These are phyloP conservation scores for Agrotis ipsilon DNA, from an alignment of 2,888 invertebrate genomes.

Conservation along the genomic window DNA sequence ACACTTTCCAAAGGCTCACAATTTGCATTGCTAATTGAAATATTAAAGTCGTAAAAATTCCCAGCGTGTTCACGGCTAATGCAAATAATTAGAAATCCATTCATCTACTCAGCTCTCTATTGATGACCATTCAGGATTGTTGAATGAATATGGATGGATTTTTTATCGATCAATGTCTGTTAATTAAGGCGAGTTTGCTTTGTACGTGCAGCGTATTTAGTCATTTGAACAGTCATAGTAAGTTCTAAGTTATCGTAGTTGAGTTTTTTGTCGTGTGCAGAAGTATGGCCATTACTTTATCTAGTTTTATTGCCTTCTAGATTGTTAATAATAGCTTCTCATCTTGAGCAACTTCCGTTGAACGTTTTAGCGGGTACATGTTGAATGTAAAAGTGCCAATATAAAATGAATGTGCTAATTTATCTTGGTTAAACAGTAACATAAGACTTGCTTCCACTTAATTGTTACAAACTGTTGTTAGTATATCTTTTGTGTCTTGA, in stretches of 20 bases:
- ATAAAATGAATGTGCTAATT: slow-evolving; percentile 44
- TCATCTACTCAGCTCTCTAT: slow-evolving; percentile 60
- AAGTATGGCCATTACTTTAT: slow-evolving; percentile 17
- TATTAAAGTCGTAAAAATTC: slow-evolving; percentile 63
- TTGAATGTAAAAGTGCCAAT: slow-evolving; percentile 57
- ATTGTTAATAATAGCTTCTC: slow-evolving; percentile 19
- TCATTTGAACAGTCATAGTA: slow-evolving; percentile 27
- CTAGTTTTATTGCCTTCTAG: slow-evolving; percentile 13
- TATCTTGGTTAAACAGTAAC: slow-evolving; percentile 20
- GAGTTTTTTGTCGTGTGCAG: slow-evolving; percentile 36
- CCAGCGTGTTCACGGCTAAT: slow-evolving; percentile 60
- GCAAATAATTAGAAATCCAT: slow-evolving; percentile 69
- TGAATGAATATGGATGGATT: slow-evolving; percentile 63
- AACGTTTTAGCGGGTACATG: slow-evolving; percentile 43
- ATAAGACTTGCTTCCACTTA: slow-evolving; percentile 16
- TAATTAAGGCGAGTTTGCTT: slow-evolving; percentile 47
- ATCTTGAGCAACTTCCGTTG: slow-evolving; percentile 19
- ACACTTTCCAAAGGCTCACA: slow-evolving; percentile 62
- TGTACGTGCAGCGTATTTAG: slow-evolving; percentile 43
- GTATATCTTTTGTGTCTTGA: slow-evolving; percentile 52
- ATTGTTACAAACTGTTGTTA: slow-evolving; percentile 31
- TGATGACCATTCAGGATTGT: slow-evolving; percentile 57
- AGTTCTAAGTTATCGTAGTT: slow-evolving; percentile 21
- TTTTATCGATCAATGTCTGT: slow-evolving; percentile 54
- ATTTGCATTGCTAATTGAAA: slow-evolving; percentile 69